phyloP scores from a whole-genome alignment of 2,888 invertebrate species.

The Drosophila quasianomalipes region DNA sequence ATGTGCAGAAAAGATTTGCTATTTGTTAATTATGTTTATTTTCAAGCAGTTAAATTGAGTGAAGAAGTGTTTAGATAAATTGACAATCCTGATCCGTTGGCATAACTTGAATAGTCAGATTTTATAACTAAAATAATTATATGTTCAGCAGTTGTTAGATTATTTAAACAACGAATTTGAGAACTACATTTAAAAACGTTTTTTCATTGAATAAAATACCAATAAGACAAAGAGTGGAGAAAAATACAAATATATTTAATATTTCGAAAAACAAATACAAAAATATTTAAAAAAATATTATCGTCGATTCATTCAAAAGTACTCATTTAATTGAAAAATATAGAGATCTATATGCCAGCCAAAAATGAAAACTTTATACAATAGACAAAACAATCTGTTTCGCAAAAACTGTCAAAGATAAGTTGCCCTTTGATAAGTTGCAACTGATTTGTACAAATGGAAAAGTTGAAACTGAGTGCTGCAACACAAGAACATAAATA shows the following conservation, averaged over 20 bases:
- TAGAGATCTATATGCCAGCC: neutral
- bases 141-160: neutral
- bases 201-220: neutral
- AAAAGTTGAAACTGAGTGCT: neutral
- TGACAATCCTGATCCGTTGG: neutral
- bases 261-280: neutral
- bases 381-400: neutral
- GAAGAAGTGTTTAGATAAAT: neutral
- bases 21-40: neutral
- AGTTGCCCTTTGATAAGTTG: neutral
- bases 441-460: constrained; percentile 8
- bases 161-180: neutral
- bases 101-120: neutral
- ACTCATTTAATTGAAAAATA: neutral
- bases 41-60: neutral
- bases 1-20: neutral
- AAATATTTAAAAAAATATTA: neutral
- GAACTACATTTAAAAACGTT: neutral
- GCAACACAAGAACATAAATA: neutral
- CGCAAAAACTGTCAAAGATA: neutral
- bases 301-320: neutral
- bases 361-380: neutral
- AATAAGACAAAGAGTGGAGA: neutral
- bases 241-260: neutral
- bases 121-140: neutral